A percentile compares a stretch with the other conserved stretches of the same genome.
These are phyloP conservation scores for Halcyon senegalensis DNA, from an alignment of 2,113 vertebrate genomes.

Conservation along the genomic window DNA sequence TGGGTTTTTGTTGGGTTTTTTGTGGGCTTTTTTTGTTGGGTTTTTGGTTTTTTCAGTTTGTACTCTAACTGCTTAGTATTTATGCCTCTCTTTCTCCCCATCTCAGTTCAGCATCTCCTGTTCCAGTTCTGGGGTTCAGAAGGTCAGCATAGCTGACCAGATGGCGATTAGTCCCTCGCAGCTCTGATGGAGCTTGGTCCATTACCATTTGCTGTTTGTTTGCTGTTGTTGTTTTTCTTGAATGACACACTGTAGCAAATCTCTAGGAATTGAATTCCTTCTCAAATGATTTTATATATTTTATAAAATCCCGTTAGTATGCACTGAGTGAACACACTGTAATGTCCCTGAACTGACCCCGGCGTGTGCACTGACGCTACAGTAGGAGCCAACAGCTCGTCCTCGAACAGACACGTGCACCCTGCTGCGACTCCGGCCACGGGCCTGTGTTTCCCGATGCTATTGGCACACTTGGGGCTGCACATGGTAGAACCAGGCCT, in stretches of 20 bases:
- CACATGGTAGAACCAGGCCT: conserved; percentile 73
- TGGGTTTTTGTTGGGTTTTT: neutral
- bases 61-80: conserved; percentile 20
- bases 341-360: neutral
- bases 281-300: conserved; percentile 36
- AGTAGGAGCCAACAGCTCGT: neutral
- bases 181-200: conserved; percentile 9
- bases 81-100: neutral
- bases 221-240: neutral
- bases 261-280: conserved; percentile 50
- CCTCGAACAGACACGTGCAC: neutral
- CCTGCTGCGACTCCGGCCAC: neutral
- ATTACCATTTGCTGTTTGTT: neutral
- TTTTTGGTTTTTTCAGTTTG: neutral
- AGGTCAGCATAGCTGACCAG: conserved; percentile 25
- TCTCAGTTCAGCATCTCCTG: conserved; percentile 26
- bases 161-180: neutral
- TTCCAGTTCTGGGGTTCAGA: neutral
- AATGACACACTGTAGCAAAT: conserved; percentile 50
- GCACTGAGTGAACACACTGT: conserved; percentile 64
- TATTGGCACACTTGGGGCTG: conserved; percentile 42
- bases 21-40: neutral
- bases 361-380: neutral
- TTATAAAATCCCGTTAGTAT: conserved; percentile 55
- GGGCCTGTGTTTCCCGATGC: neutral